Percentiles rank a stretch among this genome's conserved stretches.
Evolutionary conservation across 2,888 invertebrate genomes (phyloP).

Genomic region (Crocallis elinguaria): DNA sequence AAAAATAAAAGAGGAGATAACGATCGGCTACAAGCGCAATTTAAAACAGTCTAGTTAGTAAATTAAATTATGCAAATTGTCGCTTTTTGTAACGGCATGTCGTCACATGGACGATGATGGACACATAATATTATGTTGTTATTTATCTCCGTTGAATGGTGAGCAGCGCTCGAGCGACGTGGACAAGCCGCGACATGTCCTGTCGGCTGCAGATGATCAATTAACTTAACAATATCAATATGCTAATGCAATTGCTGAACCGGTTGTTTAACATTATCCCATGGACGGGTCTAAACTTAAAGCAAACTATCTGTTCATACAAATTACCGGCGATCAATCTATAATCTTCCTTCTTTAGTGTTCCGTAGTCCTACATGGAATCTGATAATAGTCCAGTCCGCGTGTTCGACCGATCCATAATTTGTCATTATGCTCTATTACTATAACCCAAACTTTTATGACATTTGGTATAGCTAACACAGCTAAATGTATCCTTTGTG

Average conservation of each 20-base stretch:
- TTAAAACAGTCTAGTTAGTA: conserved; percentile 39
- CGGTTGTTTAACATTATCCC: conserved; percentile 28
- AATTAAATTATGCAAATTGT: conserved; percentile 45
- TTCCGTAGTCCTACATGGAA: too few species aligned
- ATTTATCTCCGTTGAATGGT: conserved; percentile 47
- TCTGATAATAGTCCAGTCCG: too few species aligned
- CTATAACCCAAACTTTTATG: too few species aligned
- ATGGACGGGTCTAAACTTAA: conserved; percentile 17
- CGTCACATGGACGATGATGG: conserved; percentile 44
- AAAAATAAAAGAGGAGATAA: conserved; percentile 42
- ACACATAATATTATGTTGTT: conserved; percentile 41
- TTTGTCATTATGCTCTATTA: too few species aligned
- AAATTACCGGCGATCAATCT: conserved; percentile 15
- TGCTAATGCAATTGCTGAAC: conserved; percentile 54
- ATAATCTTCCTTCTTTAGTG: conserved; percentile 7
- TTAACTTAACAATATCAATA: conserved; percentile 54
- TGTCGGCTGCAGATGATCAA: conserved; percentile 44
- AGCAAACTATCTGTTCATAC: conserved; percentile 20
- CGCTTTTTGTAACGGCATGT: conserved; percentile 30
- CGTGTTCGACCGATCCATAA: too few species aligned
- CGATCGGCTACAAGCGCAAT: conserved; percentile 39
- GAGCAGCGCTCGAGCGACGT: conserved; percentile 23
- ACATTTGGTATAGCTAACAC: too few species aligned
- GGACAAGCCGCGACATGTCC: conserved; percentile 43
- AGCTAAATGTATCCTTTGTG: too few species aligned